A percentile compares a stretch with the other conserved stretches of the same genome.
phyloP scores from a whole-genome alignment of 2,113 vertebrate genomes.

The Pachycephala philippinensis region DNA sequence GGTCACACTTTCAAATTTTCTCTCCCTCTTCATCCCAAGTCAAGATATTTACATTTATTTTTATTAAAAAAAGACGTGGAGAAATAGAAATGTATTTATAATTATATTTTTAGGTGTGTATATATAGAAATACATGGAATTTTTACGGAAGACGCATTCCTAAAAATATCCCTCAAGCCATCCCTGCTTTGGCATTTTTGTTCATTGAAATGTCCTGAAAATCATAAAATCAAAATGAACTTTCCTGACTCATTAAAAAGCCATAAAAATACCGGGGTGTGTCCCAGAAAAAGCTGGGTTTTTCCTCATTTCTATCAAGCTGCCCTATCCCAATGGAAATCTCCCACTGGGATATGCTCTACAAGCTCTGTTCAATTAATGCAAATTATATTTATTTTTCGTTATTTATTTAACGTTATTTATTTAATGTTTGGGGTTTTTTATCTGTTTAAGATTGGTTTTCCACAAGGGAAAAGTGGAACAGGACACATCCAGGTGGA shows the following conservation, averaged over 20 bases:
- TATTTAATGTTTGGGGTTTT: no score
- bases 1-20: conserved; percentile 21
- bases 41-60: not conserved
- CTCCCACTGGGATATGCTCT: not conserved
- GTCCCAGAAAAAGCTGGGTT: not conserved
- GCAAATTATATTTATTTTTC: not conserved
- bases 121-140: not conserved
- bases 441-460: accelerated
- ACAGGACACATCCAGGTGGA: not conserved
- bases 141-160: not conserved
- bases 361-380: not conserved
- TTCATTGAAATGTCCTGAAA: not conserved
- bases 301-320: not conserved
- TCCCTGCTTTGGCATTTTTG: not conserved
- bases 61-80: not conserved
- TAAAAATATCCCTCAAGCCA: not conserved
- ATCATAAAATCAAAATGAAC: not conserved
- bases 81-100: not conserved
- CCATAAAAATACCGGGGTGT: not conserved
- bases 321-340: not conserved
- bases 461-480: not conserved
- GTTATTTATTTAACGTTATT: not conserved
- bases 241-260: not conserved
- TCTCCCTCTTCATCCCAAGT: not conserved
- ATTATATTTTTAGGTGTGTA: not conserved